phyloP scores from a whole-genome alignment of 2,888 invertebrate genomes.

The Keiferia lycopersicella region DNA sequence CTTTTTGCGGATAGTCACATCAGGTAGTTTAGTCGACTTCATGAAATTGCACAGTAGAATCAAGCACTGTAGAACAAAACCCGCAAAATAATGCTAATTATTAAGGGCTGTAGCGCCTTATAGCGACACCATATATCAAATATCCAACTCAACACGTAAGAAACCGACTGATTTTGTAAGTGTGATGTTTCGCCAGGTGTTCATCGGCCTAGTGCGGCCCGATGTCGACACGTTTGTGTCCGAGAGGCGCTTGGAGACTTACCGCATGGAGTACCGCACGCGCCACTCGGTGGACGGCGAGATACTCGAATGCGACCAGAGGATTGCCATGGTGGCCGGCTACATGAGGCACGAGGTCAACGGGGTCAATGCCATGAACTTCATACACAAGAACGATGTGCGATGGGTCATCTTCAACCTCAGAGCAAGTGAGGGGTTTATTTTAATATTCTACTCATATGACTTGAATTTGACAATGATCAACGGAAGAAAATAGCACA shows the following conservation, averaged over 20 bases:
- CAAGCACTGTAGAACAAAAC: too few species aligned
- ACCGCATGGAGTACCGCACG: conserved; percentile 91
- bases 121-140: too few species aligned
- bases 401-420: conserved; percentile 93
- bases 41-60: too few species aligned
- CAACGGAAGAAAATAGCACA: too few species aligned
- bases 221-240: conserved; percentile 81
- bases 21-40: too few species aligned
- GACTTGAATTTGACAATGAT: too few species aligned
- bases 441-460: not conserved
- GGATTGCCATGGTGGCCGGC: conserved; percentile 93
- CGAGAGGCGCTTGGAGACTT: conserved; percentile 57
- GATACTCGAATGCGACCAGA: conserved; percentile 93
- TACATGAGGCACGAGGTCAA: conserved; percentile 93
- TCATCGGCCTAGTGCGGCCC: conserved; percentile 87
- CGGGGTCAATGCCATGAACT: conserved; percentile 93
- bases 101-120: too few species aligned
- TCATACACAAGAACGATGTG: conserved; percentile 93
- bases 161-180: too few species aligned
- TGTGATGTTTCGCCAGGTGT: conserved; percentile 55
- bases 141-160: too few species aligned
- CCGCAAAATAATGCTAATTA: too few species aligned
- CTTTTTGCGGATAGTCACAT: too few species aligned
- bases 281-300: conserved; percentile 93
- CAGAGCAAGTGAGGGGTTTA: conserved; percentile 83